Evolutionary conservation across 2,888 invertebrate genomes (phyloP), one percentile per base, ranked within the genome.

Genomic region (Pyrrhia umbra): DNA sequence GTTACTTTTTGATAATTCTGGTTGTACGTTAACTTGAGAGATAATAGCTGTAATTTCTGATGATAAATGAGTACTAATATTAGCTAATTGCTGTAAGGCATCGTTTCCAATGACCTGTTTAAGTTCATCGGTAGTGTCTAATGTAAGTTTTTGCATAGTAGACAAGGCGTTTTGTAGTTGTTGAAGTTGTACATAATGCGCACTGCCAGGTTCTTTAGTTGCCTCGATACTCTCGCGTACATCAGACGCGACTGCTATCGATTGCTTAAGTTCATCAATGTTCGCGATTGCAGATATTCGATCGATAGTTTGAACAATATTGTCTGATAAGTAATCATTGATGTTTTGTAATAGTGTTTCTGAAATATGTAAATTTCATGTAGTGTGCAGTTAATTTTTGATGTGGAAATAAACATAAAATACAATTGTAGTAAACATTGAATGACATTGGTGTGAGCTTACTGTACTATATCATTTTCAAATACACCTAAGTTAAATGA

Each of bases 311-410:
- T 81, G 71, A 51, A 73, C 51, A 13, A 82, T 59, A 43, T 85
- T 74, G 13, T 85, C 80, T 2, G 81, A 78, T 59, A 85, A 68
- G 61, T 80, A 88, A n/a, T 83, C 79, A 52, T 85, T 77, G 66
- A 88, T 79, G 59, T 81, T 81, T 58, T 82, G 79, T 60, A 83
- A 64, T 8, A 80, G 73, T 71, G 66, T 74, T 37, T 77, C 79
- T 80, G 79, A 80, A 80, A 79, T 66, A 75, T 79, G 59, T 75
- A 77, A 76, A 15, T 47, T 25, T 21, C 2, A 69, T 75, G 49
- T 65, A 67, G 20, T 66, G 65, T 42, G 59, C 15, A 20, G 42
- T 60, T 2, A 5, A 20, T 9, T 30, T 43, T 10, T n/a, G 15
- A 15, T 30, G 34, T n/a, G 34, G n/a, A 34, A 13, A 34, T 34